phyloP scores from a whole-genome alignment of 1,140 invertebrate species.

The Coelopa frigida region DNA sequence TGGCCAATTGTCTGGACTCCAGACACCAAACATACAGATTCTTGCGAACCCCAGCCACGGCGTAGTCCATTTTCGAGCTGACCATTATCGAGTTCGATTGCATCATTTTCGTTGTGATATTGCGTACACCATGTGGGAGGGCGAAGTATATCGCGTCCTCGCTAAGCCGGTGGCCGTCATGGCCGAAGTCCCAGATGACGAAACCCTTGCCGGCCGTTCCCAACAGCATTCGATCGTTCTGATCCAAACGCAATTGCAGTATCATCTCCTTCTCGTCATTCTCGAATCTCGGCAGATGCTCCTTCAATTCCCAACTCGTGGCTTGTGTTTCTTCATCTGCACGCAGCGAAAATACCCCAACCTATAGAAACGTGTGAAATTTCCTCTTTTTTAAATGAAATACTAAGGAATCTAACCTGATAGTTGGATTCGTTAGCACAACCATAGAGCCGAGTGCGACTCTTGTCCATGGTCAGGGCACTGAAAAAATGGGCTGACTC shows the following conservation, averaged over 20 bases:
- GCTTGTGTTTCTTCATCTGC: slow-evolving; percentile 45
- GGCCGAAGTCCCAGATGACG: slow-evolving; percentile 60
- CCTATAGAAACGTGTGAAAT: slow-evolving; percentile 27
- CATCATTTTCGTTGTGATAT: slow-evolving; percentile 85
- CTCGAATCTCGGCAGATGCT: slow-evolving; percentile 54
- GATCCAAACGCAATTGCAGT: slow-evolving; percentile 74
- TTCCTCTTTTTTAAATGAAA: not conserved
- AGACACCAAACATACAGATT: slow-evolving; percentile 93
- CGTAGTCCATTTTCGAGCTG: slow-evolving; percentile 82
- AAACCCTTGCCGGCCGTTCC: slow-evolving; percentile 80
- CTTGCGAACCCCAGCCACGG: slow-evolving; percentile 93
- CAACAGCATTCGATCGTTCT: slow-evolving; percentile 70
- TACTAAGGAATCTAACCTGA: slow-evolving; percentile 38
- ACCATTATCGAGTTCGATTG: slow-evolving; percentile 86
- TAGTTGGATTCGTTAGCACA: slow-evolving; percentile 54
- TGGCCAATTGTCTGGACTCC: slow-evolving; percentile 68
- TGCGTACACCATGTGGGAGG: slow-evolving; percentile 82
- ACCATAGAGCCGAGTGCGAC: slow-evolving; percentile 53
- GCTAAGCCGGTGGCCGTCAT: slow-evolving; percentile 28
- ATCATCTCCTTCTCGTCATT: slow-evolving; percentile 67
- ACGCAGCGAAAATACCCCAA: slow-evolving; percentile 41
- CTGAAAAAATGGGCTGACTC: slow-evolving; percentile 68
- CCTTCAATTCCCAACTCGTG: slow-evolving; percentile 53
- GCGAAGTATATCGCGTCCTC: slow-evolving; percentile 59
- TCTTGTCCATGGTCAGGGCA: slow-evolving; percentile 57